Evolutionary conservation across 37 sponge, comb jelly and placozoan species (phyloP).

Genomic region (Axinella damicornis): DNA sequence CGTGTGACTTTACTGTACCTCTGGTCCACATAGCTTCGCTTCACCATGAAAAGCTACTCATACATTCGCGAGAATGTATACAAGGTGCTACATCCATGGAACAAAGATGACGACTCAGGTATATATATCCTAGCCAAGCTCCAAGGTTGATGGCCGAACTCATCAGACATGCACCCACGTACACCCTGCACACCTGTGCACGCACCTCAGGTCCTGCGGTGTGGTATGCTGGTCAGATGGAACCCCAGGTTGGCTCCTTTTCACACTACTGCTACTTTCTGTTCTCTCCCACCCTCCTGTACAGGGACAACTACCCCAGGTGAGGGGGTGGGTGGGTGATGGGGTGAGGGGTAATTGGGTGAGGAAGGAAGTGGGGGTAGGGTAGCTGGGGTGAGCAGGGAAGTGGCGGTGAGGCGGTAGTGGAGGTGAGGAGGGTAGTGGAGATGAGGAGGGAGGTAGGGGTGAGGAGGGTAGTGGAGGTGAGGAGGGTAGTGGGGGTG

Average conservation of each 20-base stretch:
- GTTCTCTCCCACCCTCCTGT: constrained; percentile 86
- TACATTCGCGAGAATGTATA: constrained; percentile 87
- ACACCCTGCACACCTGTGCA: background rate
- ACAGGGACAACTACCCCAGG: constrained; percentile 87
- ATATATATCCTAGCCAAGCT: background rate
- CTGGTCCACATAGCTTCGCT: constrained; percentile 38
- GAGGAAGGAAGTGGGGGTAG: background rate
- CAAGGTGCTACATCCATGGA: constrained; percentile 84
- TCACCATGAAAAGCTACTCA: constrained; percentile 83
- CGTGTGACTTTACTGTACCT: background rate
- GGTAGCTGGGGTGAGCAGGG: background rate
- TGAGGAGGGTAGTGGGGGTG: background rate
- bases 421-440: too few species aligned
- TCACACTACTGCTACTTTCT: constrained; percentile 83
- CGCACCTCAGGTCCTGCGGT: constrained; percentile 64
- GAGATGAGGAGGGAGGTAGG: too few species aligned
- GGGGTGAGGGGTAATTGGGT: background rate
- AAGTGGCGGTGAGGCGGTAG: background rate
- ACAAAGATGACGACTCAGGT: constrained; percentile 54
- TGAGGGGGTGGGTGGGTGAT: background rate
- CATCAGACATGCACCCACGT: too few species aligned
- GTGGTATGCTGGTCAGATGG: constrained; percentile 85
- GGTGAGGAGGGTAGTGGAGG: constrained; percentile 4
- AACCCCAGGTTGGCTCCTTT: constrained; percentile 71
- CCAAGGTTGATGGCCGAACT: too few species aligned